phyloP scores from a whole-genome alignment of 2,797 vertebrate genomes.

The Crax fasciolata region DNA sequence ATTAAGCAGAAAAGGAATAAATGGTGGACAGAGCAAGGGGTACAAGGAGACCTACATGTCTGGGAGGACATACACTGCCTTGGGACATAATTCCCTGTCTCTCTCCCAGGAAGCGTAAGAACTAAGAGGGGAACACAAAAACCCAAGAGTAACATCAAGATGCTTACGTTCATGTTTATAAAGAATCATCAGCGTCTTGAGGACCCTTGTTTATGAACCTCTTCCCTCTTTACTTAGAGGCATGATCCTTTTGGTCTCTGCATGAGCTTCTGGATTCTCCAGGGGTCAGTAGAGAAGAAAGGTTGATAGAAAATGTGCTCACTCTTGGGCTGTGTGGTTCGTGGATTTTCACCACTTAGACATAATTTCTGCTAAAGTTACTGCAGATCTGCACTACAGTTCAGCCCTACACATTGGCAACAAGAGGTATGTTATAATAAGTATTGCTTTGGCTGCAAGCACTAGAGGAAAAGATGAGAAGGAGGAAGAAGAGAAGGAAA shows the following conservation, averaged over 20 bases:
- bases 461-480: background rate
- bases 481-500: background rate
- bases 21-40: background rate
- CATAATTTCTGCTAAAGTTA: background rate
- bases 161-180: background rate
- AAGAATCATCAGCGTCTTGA: background rate
- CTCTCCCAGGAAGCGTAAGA: background rate
- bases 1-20: background rate
- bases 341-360: background rate
- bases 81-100: background rate
- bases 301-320: background rate
- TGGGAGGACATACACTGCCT: background rate
- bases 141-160: background rate
- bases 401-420: background rate
- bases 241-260: accelerated
- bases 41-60: background rate
- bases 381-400: background rate
- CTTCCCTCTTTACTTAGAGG: background rate
- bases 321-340: accelerated
- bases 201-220: background rate
- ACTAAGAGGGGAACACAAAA: background rate
- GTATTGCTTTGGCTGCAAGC: background rate
- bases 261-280: background rate
- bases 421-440: background rate
- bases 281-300: background rate